These are phyloP conservation scores for Alcis repandata DNA, from an alignment of 2,888 invertebrate genomes.

Conservation along the genomic window DNA sequence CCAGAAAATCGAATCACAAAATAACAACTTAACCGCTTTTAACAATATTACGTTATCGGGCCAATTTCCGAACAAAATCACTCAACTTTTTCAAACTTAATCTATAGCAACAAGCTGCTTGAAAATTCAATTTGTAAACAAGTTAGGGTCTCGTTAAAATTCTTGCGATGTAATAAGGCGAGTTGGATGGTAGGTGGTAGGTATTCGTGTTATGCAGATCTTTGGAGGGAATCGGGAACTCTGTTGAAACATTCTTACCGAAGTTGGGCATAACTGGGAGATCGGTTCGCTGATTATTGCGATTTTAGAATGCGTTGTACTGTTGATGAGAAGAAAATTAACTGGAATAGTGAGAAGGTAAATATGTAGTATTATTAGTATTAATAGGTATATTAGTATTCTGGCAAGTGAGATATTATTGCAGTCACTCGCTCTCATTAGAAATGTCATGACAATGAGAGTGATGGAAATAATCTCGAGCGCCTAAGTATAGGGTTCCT, in stretches of 20 bases:
- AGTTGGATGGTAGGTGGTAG: constrained; percentile 53
- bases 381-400: no score
- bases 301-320: constrained; percentile 41
- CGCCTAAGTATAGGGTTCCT: no score
- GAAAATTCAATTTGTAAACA: constrained; percentile 85
- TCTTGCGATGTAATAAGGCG: constrained; percentile 81
- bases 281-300: constrained; percentile 51
- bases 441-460: no score
- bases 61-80: constrained; percentile 73
- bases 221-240: constrained; percentile 41
- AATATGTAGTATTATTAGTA: no score
- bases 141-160: constrained; percentile 85
- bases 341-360: no score
- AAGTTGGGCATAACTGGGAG: constrained; percentile 52
- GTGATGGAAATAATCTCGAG: no score
- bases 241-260: constrained; percentile 53
- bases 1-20: constrained; percentile 45
- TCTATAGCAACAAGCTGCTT: constrained; percentile 80
- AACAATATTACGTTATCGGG: constrained; percentile 65
- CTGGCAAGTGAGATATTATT: no score
- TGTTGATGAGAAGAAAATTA: constrained; percentile 11
- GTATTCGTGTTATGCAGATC: constrained; percentile 53
- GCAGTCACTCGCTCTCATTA: no score
- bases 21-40: constrained; percentile 56
- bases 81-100: constrained; percentile 81